Evolutionary conservation across 2,113 vertebrate species (phyloP), one percentile per base, ranked within the genome.

Genomic region (Pachycephala philippinensis): DNA sequence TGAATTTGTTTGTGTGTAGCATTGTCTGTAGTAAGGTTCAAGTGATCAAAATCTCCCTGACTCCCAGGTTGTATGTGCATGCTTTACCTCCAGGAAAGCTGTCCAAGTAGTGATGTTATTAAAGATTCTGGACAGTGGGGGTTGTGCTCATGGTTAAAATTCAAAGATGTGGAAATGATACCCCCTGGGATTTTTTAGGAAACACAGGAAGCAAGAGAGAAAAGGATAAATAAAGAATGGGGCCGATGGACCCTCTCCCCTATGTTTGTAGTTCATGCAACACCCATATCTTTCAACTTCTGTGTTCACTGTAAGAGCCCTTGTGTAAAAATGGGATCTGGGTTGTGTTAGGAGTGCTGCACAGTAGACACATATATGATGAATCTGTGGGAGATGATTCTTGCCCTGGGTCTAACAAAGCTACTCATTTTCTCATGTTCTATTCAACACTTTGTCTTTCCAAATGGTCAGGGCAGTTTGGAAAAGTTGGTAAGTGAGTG

Each of bases 261-360:
- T 15, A 3, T 45, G 47, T 30, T 70, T 84, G 31, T 11, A 49
- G 22, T 24, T 78, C n/a, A 30, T 37, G 37, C n/a, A 50, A 42
- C 47, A 59, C 11, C 16, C 35, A 76, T 22, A 40, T 16, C 52
- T 74, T 70, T 61, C 37, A 31, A 49, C 10, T 57, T 31, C 35
- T 3, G 0, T 17, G 30, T 15, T 86, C 23, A 11, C 27, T 50
- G 7, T 47, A 39, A 42, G 35, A 83, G 9, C 0, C 1, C 7
- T 31, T 27, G 30, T 21, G 66, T 37, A 12, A 80, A 82, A 82
- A 49, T n/a, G 21, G 31, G 19, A 49, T 10, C n/a, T 49, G 15
- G 19, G 9, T 45, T 53, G 21, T 49, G 63, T 23, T 37, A 47
- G 27, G 30, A 68, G 9, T 37, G 39, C 49, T 66, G 61, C 24